These are phyloP conservation scores for Garrulus glandarius DNA, from an alignment of 2,797 vertebrate species.

Conservation along the genomic window DNA sequence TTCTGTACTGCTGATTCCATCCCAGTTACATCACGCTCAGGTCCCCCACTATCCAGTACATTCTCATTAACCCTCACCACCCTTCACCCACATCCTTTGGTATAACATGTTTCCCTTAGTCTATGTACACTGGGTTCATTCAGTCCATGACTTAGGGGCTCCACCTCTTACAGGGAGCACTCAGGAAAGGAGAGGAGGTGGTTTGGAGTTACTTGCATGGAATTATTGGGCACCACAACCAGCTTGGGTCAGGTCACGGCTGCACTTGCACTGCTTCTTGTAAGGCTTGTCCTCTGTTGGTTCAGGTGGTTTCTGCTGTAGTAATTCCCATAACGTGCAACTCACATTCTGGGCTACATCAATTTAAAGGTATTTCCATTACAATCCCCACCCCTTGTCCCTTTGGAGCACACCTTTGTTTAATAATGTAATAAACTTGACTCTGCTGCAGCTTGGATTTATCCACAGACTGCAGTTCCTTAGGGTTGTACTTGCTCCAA, in stretches of 20 bases:
- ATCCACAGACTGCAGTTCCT: background rate
- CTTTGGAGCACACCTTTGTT: background rate
- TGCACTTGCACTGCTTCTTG: background rate
- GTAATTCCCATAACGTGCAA: background rate
- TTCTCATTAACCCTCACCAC: background rate
- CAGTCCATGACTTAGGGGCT: background rate
- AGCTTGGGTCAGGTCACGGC: background rate
- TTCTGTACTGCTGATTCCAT: background rate
- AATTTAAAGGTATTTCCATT: background rate
- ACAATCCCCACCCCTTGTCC: background rate
- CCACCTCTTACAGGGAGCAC: background rate
- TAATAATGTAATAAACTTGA: background rate
- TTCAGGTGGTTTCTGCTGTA: background rate
- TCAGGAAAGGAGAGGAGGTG: background rate
- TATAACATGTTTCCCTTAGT: background rate
- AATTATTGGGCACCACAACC: background rate
- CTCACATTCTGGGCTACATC: background rate
- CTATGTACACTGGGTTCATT: background rate
- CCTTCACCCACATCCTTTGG: background rate
- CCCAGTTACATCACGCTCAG: background rate
- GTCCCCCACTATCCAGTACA: background rate
- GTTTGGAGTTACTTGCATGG: background rate
- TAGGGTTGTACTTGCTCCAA: background rate
- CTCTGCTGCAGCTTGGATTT: background rate
- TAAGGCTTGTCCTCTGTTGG: background rate